These are phyloP conservation scores for Cynaeus angustus DNA, from an alignment of 2,888 invertebrate species.

Conservation along the genomic window DNA sequence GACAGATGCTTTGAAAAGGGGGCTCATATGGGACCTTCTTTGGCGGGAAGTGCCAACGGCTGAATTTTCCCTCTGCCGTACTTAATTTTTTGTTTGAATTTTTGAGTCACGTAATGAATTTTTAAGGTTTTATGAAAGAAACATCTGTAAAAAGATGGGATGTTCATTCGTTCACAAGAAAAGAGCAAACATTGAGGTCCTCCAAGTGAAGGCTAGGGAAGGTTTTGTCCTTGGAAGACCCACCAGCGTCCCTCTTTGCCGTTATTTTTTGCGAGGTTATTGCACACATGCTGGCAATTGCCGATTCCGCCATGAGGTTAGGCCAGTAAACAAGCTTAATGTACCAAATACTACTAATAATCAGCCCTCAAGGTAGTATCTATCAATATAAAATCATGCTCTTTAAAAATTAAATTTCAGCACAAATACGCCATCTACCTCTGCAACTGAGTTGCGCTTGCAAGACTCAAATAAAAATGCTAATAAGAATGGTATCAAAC, in stretches of 20 bases:
- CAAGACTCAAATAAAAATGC: constrained; percentile 33
- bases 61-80: background rate
- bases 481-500: constrained; percentile 28
- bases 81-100: no score
- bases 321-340: constrained; percentile 48
- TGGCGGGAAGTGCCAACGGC: constrained; percentile 1
- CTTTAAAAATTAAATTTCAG: constrained; percentile 51
- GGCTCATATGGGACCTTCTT: constrained; percentile 8
- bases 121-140: constrained; percentile 42
- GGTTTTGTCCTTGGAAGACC: constrained; percentile 40
- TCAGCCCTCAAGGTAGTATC: constrained; percentile 46
- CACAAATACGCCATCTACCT: constrained; percentile 60
- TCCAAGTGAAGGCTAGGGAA: constrained; percentile 41
- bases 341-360: constrained; percentile 51
- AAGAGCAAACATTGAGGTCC: constrained; percentile 34
- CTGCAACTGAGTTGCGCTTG: constrained; percentile 52
- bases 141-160: constrained; percentile 24
- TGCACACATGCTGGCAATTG: constrained; percentile 62
- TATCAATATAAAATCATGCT: background rate
- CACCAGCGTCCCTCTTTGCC: constrained; percentile 52
- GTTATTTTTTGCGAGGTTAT: constrained; percentile 59
- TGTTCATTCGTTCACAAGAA: constrained; percentile 42
- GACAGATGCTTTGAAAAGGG: constrained; percentile 5
- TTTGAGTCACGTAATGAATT: background rate
- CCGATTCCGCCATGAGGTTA: constrained; percentile 60